Conservation (phyloP, 2,888 invertebrate genomes). For the Dinocampus coccinellae region DNA sequence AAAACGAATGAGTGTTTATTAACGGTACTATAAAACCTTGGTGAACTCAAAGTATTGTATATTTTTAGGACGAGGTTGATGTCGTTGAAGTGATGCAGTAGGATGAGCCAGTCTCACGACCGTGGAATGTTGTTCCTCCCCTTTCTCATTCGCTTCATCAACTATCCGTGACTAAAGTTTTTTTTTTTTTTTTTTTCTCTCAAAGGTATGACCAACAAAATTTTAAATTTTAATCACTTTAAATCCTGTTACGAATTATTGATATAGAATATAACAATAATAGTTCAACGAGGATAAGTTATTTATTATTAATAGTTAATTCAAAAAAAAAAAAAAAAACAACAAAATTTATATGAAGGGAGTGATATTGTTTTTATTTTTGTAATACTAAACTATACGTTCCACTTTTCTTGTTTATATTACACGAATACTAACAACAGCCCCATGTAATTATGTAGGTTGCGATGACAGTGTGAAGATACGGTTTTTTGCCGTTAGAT, state of each 20-base stretch:
- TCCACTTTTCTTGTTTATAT: constrained; percentile 40
- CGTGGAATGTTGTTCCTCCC: constrained; percentile 57
- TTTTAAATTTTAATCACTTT: neutral
- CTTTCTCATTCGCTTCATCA: constrained; percentile 30
- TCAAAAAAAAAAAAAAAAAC: too few relatives aligned
- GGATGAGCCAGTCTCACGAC: constrained; percentile 51
- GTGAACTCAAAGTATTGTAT: constrained; percentile 34
- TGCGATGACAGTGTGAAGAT: constrained; percentile 37
- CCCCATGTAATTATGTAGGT: constrained; percentile 45
- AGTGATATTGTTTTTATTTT: constrained; percentile 7
- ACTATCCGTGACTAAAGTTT: neutral
- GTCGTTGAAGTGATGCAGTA: constrained; percentile 34
- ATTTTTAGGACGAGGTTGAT: constrained; percentile 51
- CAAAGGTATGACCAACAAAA: neutral
- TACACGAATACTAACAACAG: constrained; percentile 16
- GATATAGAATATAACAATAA: too few relatives aligned
- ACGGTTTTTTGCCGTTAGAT: constrained; percentile 45
- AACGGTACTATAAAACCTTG: neutral
- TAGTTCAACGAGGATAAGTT: too few relatives aligned
- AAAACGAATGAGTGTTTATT: constrained; percentile 36
- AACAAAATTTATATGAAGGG: neutral
- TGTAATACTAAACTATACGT: constrained; percentile 31
- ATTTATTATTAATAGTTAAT: neutral
- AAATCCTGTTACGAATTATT: too few relatives aligned
- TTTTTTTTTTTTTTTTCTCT: too few relatives aligned